Evolutionary conservation across 2,113 vertebrate genomes (phyloP).

Genomic region (Gnathonemus echidnorhynchus): DNA sequence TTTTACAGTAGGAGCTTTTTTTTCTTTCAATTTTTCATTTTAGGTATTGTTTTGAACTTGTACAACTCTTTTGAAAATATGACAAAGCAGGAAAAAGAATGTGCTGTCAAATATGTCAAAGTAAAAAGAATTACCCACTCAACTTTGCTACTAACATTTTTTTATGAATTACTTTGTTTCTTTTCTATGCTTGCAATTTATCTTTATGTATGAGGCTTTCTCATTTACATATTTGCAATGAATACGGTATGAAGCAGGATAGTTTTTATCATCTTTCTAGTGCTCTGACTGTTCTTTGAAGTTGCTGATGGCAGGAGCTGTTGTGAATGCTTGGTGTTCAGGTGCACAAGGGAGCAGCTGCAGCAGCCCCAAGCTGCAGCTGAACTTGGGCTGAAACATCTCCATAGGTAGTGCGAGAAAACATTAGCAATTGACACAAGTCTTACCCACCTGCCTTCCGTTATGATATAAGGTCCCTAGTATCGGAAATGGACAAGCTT

Average conservation of each 20-base stretch:
- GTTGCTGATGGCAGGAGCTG: neutral
- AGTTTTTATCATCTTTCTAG: neutral
- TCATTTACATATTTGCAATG: neutral
- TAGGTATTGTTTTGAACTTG: neutral
- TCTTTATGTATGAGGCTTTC: neutral
- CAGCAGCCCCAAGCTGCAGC: neutral
- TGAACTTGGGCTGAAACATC: neutral
- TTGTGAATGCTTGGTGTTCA: neutral
- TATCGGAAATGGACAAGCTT: neutral
- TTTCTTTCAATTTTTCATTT: neutral
- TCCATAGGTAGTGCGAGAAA: neutral
- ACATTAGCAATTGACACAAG: neutral
- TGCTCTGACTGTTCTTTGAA: neutral
- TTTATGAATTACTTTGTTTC: neutral
- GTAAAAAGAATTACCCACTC: neutral
- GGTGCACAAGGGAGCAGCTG: neutral
- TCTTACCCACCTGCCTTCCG: neutral
- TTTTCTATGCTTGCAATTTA: neutral
- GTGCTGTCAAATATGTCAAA: neutral
- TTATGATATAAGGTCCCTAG: neutral
- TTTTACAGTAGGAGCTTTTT: neutral
- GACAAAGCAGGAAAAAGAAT: neutral
- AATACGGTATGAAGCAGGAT: neutral
- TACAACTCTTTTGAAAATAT: neutral
- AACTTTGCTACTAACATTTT: neutral